A percentile compares a stretch with the other conserved stretches of the same genome.
Evolutionary conservation across 2,797 vertebrate genomes (phyloP).

Genomic region (Sebastes minor): DNA sequence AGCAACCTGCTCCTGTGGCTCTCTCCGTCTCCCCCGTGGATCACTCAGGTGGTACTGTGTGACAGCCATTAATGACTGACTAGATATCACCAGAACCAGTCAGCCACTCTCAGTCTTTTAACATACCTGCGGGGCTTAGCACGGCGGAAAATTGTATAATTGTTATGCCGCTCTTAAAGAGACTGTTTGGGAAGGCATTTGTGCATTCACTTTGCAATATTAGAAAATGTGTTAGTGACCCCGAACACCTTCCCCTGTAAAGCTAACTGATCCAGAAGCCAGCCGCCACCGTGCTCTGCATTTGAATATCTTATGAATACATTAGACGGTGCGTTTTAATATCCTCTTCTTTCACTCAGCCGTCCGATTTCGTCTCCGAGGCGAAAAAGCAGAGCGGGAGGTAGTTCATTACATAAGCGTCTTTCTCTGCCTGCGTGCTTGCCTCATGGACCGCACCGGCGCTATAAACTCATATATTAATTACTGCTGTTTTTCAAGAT

Average conservation of each 20-base stretch:
- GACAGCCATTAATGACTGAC: slow-evolving; percentile 75
- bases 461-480: slow-evolving; percentile 78
- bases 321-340: slow-evolving; percentile 79
- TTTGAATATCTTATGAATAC: slow-evolving; percentile 79
- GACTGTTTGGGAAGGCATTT: slow-evolving; percentile 63
- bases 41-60: slow-evolving; percentile 41
- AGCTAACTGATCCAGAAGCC: slow-evolving; percentile 81
- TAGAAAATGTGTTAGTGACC: slow-evolving; percentile 78
- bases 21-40: slow-evolving; percentile 3
- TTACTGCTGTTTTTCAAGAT: slow-evolving; percentile 72
- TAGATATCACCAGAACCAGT: slow-evolving; percentile 69
- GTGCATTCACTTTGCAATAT: slow-evolving; percentile 68
- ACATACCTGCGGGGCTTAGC: slow-evolving; percentile 68
- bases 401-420: slow-evolving; percentile 71
- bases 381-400: slow-evolving; percentile 62
- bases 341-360: slow-evolving; percentile 74
- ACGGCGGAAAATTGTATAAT: slow-evolving; percentile 68
- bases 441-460: slow-evolving; percentile 48
- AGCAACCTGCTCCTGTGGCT: slow-evolving; percentile 29
- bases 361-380: slow-evolving; percentile 67
- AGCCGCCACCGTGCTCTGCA: slow-evolving; percentile 53
- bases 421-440: slow-evolving; percentile 57
- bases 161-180: slow-evolving; percentile 67
- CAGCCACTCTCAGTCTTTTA: slow-evolving; percentile 71
- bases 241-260: slow-evolving; percentile 69